These are phyloP conservation scores for Gastrophysa polygoni DNA, from an alignment of 2,888 invertebrate species.

Conservation along the genomic window DNA sequence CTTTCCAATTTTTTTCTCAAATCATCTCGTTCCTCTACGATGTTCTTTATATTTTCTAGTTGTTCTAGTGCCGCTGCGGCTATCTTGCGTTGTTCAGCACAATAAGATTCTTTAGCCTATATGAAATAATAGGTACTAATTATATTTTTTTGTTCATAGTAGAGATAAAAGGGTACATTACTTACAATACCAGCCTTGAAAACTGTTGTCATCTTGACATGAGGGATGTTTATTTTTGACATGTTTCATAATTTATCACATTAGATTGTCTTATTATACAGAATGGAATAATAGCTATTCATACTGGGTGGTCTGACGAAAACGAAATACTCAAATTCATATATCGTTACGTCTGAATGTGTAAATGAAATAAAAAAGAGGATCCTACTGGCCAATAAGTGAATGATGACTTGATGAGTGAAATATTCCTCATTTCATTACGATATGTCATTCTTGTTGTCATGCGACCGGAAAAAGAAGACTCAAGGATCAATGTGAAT, in stretches of 20 bases:
- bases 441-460: too few relatives aligned
- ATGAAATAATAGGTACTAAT: neutral
- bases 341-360: too few relatives aligned
- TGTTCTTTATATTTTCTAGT: conserved; percentile 48
- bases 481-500: too few relatives aligned
- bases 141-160: neutral
- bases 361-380: too few relatives aligned
- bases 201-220: conserved; percentile 34
- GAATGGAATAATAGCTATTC: too few relatives aligned
- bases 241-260: neutral
- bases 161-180: neutral
- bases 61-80: conserved; percentile 48
- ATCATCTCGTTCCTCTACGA: conserved; percentile 48
- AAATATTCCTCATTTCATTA: too few relatives aligned
- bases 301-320: too few relatives aligned
- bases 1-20: conserved; percentile 43
- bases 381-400: too few relatives aligned
- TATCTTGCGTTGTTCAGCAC: conserved; percentile 45
- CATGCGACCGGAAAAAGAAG: too few relatives aligned
- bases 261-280: too few relatives aligned
- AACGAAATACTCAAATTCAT: too few relatives aligned
- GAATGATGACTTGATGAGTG: too few relatives aligned
- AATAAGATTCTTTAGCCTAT: conserved; percentile 48
- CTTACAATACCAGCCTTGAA: conserved; percentile 36
- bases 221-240: neutral